Conservation (phyloP, 2,113 vertebrate species). For the Leptosomus discolor region DNA sequence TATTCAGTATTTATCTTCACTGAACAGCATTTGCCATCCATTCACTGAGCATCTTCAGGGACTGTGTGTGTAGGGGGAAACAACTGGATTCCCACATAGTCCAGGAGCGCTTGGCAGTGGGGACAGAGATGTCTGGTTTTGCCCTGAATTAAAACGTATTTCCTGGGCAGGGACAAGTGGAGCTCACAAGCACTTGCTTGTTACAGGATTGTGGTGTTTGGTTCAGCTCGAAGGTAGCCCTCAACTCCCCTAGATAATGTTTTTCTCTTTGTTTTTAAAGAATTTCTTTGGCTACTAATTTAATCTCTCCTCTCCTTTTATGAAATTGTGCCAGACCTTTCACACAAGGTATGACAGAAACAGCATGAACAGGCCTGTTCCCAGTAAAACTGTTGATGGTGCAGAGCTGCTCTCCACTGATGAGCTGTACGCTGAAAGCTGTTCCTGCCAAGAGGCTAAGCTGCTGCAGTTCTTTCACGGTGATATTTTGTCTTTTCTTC, state of each 20-base stretch:
- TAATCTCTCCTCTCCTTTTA: background rate
- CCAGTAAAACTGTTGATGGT: background rate
- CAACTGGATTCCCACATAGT: background rate
- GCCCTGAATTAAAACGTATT: background rate
- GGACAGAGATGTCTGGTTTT: background rate
- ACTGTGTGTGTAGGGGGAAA: background rate
- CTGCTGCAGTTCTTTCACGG: background rate
- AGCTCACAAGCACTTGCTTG: background rate
- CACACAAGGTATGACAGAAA: background rate
- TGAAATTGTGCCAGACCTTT: background rate
- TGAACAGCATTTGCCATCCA: background rate
- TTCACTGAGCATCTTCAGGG: background rate
- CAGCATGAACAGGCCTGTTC: background rate
- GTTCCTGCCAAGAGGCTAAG: background rate
- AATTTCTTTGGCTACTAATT: background rate
- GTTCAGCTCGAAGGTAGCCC: background rate
- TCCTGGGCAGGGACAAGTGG: background rate
- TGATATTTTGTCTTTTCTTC: background rate
- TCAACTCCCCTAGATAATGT: background rate
- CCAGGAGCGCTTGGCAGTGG: background rate
- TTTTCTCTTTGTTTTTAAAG: background rate
- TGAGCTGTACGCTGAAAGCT: background rate
- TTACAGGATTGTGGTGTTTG: background rate
- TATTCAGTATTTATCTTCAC: conserved; percentile 22
- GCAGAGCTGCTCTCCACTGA: background rate